phyloP scores from a whole-genome alignment of 2,888 invertebrate species.

The Pollenia angustigena region DNA sequence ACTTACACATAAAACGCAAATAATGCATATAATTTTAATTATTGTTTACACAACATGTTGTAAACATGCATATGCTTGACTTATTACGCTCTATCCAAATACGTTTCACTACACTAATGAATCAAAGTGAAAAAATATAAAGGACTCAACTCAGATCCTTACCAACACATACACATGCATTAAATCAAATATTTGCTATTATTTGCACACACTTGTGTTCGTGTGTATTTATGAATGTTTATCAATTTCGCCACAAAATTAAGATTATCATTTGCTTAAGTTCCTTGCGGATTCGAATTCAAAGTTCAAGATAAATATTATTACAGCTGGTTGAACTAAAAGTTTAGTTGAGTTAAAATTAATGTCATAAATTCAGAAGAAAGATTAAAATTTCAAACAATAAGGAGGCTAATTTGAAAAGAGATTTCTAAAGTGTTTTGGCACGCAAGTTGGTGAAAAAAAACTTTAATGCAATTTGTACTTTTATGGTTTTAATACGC shows the following conservation, averaged over 20 bases:
- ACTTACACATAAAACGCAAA: slow-evolving; percentile 44
- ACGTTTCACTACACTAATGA: slow-evolving; percentile 65
- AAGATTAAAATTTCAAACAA: background rate
- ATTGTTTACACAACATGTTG: slow-evolving; percentile 45
- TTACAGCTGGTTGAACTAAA: background rate
- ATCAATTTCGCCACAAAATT: slow-evolving; percentile 59
- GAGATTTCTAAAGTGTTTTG: too few relatives aligned
- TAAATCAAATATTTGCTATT: slow-evolving; percentile 19
- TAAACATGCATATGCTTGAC: slow-evolving; percentile 44
- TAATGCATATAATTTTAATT: slow-evolving; percentile 63
- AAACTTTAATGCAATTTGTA: too few relatives aligned
- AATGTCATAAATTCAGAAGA: background rate
- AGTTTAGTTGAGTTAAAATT: background rate
- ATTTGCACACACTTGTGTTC: slow-evolving; percentile 15
- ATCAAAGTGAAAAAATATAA: slow-evolving; percentile 67
- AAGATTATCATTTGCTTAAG: slow-evolving; percentile 50
- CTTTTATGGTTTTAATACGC: too few relatives aligned
- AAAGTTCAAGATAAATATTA: slow-evolving; percentile 26
- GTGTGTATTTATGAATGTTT: slow-evolving; percentile 32
- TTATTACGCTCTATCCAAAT: slow-evolving; percentile 28
- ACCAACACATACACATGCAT: background rate
- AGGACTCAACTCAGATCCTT: slow-evolving; percentile 39
- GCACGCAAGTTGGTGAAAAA: too few relatives aligned
- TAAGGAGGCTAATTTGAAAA: background rate
- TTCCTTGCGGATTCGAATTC: background rate